Evolutionary conservation across 2,797 vertebrate species (phyloP), one percentile per base, ranked within the genome.

Genomic region (Apogon hyalosoma): DNA sequence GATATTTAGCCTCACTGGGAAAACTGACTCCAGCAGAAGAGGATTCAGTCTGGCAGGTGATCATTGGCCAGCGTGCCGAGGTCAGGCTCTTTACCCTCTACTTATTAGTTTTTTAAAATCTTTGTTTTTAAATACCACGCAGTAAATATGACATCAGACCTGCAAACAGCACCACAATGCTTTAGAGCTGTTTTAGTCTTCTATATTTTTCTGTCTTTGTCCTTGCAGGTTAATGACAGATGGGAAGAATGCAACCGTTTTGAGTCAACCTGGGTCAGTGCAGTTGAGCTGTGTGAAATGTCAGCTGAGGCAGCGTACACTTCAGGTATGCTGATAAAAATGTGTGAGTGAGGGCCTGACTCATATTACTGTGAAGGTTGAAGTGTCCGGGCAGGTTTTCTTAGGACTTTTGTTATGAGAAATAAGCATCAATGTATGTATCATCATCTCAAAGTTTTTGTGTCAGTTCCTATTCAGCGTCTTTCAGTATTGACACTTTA

Each of bases 31-130:
- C 94, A 0, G 91, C 93, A 38, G 95, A 99, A 73, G 96, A 97
- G 80, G 96, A 96, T 73, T 90, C 94, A 0, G 88, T 99, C 55
- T 98, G 97, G 97, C 98, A 98, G 85, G 95, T 98, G 88, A 96
- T 99, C 73, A 96, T 98, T 80, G 89, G 95, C 73, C 96, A 97
- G 85, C 93, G 97, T 82, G 95, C 95, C n/a, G 90, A 97, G 92
- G 98, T 99, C 80, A 88, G 90, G 80, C n/a, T 46, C 8, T 59
- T 63, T 59, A 6, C 18, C 7, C 5, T 42, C 9, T 46, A 24
- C 21, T 24, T 24, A 24, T 24, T 24, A n/a, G n/a, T n/a, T n/a
- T n/a, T n/a, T n/a, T n/a, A n/a, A n/a, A n/a, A n/a, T n/a, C 4
- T 24, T 24, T 2, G 21, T 24, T 24, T 24, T 43, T 19, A 16